Percentiles rank a stretch among this genome's conserved stretches.
Evolutionary conservation across 2,113 vertebrate species (phyloP).

Genomic region (Gobiocypris rarus): DNA sequence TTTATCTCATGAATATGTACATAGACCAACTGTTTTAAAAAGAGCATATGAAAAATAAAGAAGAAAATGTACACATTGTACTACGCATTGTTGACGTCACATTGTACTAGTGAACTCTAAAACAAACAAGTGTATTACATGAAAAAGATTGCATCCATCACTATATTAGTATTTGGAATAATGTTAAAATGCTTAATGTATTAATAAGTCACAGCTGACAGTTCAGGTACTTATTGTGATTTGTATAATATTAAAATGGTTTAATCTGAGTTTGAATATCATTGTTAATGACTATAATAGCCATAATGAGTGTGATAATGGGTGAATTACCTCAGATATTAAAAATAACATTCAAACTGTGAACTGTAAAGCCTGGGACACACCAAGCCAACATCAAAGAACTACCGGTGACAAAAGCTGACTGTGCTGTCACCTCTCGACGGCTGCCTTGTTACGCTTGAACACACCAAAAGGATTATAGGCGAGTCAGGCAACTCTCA

Average conservation of each 20-base stretch:
- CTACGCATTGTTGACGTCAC: background rate
- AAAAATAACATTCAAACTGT: background rate
- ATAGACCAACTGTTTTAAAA: background rate
- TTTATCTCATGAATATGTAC: background rate
- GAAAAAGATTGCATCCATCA: no score
- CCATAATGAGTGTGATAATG: background rate
- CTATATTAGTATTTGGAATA: no score
- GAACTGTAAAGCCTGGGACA: background rate
- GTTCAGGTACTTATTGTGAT: background rate
- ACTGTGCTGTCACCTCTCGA: no score
- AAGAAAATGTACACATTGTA: background rate
- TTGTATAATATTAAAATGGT: background rate
- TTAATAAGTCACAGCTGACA: background rate
- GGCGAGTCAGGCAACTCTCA: no score
- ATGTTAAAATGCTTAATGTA: no score
- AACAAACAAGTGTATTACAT: no score
- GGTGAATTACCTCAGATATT: background rate
- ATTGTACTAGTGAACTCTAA: background rate
- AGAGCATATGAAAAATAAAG: background rate
- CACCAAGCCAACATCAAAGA: no score
- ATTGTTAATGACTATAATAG: no score
- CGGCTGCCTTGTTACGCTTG: no score
- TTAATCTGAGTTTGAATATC: background rate
- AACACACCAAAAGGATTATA: no score
- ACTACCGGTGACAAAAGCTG: no score